Conservation (phyloP, 2,888 invertebrate genomes). For the Allophyes oxyacanthae region DNA sequence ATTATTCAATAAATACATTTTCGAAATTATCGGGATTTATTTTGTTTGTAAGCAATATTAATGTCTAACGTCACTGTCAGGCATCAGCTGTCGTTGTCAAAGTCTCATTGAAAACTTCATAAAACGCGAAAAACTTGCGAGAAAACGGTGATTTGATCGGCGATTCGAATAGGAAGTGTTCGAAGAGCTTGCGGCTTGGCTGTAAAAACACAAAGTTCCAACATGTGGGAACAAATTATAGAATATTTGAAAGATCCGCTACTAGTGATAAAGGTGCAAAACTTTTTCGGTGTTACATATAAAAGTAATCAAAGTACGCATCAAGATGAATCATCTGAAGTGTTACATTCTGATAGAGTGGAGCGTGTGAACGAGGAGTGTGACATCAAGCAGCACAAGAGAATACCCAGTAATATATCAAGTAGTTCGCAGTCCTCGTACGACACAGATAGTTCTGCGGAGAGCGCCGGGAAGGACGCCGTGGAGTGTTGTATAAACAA, state of each 20-base stretch:
- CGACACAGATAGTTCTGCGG: conserved; percentile 78
- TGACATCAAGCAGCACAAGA: conserved; percentile 75
- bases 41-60: no score
- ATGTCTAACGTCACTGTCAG: background rate
- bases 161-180: conserved; percentile 23
- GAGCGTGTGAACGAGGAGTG: conserved; percentile 66
- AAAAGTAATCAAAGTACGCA: conserved; percentile 66
- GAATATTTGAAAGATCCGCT: conserved; percentile 93
- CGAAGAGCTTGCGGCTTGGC: conserved; percentile 5
- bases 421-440: conserved; percentile 80
- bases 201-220: conserved; percentile 29
- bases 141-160: conserved; percentile 20
- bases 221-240: conserved; percentile 86
- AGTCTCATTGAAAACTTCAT: conserved; percentile 16
- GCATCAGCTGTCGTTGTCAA: conserved; percentile 1
- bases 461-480: conserved; percentile 73
- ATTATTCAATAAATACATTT: no score
- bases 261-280: conserved; percentile 94
- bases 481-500: conserved; percentile 90
- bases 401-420: conserved; percentile 79
- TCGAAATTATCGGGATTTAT: no score
- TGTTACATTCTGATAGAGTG: conserved; percentile 71
- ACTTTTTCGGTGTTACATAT: conserved; percentile 93
- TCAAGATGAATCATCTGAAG: conserved; percentile 68
- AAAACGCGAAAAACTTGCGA: conserved; percentile 22